These are phyloP conservation scores for Diadromus collaris DNA, from an alignment of 2,888 invertebrate genomes.

Conservation along the genomic window DNA sequence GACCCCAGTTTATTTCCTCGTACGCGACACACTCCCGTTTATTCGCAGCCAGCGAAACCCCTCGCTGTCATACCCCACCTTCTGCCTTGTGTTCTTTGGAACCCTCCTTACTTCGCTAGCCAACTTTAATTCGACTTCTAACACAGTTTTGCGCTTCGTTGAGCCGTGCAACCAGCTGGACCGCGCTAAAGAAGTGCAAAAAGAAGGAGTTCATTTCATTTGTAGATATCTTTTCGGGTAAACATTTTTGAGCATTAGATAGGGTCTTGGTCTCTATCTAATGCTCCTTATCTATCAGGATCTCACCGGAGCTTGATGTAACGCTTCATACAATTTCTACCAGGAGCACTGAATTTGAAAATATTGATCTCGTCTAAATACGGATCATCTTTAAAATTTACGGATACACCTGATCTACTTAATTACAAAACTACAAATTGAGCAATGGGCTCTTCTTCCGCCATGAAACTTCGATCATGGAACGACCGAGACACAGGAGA, in stretches of 20 bases:
- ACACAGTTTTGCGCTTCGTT: conserved; percentile 65
- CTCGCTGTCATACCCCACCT: neutral
- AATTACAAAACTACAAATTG: neutral
- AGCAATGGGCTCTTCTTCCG: conserved; percentile 13
- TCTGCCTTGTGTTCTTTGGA: neutral
- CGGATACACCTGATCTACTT: neutral
- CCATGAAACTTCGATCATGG: conserved; percentile 21
- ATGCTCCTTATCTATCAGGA: too few relatives aligned
- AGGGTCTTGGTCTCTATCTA: too few relatives aligned
- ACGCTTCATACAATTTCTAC: neutral
- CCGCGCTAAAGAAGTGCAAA: neutral
- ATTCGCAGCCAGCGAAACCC: conserved; percentile 15
- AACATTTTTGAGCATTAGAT: neutral
- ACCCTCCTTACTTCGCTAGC: conserved; percentile 36
- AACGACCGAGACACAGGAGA: conserved; percentile 19
- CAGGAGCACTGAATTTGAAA: too few relatives aligned
- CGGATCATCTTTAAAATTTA: neutral
- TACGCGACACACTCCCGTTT: conserved; percentile 21
- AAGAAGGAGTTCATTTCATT: neutral
- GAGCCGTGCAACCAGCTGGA: conserved; percentile 45
- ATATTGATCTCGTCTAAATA: neutral
- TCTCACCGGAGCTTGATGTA: neutral
- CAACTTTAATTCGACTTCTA: conserved; percentile 67
- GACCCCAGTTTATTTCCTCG: conserved; percentile 30
- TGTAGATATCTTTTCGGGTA: neutral